phyloP scores from a whole-genome alignment of 2,888 invertebrate species.

The Drosophila monieri region DNA sequence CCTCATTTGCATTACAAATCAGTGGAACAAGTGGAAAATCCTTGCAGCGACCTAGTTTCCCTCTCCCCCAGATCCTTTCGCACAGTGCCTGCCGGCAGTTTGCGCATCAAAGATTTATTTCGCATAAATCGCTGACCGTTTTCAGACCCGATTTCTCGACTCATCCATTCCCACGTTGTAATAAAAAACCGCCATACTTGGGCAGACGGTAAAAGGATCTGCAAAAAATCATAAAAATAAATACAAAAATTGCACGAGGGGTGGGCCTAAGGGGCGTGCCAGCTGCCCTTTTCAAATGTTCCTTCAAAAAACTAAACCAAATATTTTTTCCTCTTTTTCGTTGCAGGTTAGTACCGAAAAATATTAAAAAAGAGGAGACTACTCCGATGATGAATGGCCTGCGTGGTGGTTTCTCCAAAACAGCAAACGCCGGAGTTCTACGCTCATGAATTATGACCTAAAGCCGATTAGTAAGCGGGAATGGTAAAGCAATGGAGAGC shows the following conservation, averaged over 20 bases:
- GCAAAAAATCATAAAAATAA: slow-evolving; percentile 12
- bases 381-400: slow-evolving; percentile 34
- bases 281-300: slow-evolving; percentile 56
- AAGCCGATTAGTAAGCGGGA: slow-evolving; percentile 67
- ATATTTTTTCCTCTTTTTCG: slow-evolving; percentile 39
- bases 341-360: slow-evolving; percentile 65
- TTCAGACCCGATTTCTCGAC: slow-evolving; percentile 31
- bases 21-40: slow-evolving; percentile 71
- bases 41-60: slow-evolving; percentile 70
- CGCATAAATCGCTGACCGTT: slow-evolving; percentile 62
- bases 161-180: slow-evolving; percentile 67
- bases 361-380: slow-evolving; percentile 2
- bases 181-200: slow-evolving; percentile 48
- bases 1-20: slow-evolving; percentile 80
- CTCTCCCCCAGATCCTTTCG: no score
- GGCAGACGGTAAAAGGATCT: slow-evolving; percentile 5
- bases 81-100: slow-evolving; percentile 65
- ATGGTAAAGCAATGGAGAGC: slow-evolving; percentile 28
- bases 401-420: slow-evolving; percentile 11
- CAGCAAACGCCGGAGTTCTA: slow-evolving; percentile 48
- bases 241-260: slow-evolving; percentile 14
- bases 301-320: slow-evolving; percentile 36
- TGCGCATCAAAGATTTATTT: slow-evolving; percentile 54
- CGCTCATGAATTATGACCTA: slow-evolving; percentile 59
- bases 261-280: slow-evolving; percentile 45